phyloP scores from a whole-genome alignment of 1,140 invertebrate genomes.

The Drosophila dunni region DNA sequence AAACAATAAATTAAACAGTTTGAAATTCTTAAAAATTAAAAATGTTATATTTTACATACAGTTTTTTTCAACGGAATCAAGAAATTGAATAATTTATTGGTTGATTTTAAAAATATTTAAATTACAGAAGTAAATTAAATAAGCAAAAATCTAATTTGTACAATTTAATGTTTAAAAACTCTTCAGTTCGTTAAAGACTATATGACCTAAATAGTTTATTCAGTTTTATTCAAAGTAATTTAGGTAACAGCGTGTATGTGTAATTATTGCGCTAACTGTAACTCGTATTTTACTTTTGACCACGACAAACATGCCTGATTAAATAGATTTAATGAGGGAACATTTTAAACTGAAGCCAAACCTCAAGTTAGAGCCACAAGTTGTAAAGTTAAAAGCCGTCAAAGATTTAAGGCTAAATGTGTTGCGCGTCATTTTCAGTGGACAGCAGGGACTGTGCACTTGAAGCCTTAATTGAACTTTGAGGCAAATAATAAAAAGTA shows the following conservation, averaged over 20 bases:
- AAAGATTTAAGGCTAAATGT: conserved; percentile 19
- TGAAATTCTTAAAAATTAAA: no score
- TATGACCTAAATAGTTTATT: no score
- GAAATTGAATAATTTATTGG: no score
- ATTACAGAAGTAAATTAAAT: no score
- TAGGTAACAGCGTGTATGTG: neutral
- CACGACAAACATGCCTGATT: conserved; percentile 39
- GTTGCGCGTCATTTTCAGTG: conserved; percentile 15
- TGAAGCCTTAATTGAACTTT: conserved; percentile 45
- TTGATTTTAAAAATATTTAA: no score
- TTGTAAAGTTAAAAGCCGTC: conserved; percentile 9
- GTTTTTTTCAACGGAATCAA: no score
- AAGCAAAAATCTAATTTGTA: no score
- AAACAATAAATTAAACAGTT: no score
- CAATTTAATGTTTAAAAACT: no score
- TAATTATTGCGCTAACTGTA: conserved; percentile 11
- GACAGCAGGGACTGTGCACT: conserved; percentile 8
- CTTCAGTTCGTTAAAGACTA: no score
- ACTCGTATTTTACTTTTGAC: neutral
- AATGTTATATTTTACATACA: no score
- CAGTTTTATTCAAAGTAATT: no score
- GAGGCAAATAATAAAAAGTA: conserved; percentile 39
- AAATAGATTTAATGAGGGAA: conserved; percentile 50
- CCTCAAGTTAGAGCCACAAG: neutral
- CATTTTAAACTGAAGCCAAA: neutral